A percentile compares a stretch with the other conserved stretches of the same genome.
Evolutionary conservation across 2,888 invertebrate species (phyloP).

Genomic region (Amphipyra berbera): DNA sequence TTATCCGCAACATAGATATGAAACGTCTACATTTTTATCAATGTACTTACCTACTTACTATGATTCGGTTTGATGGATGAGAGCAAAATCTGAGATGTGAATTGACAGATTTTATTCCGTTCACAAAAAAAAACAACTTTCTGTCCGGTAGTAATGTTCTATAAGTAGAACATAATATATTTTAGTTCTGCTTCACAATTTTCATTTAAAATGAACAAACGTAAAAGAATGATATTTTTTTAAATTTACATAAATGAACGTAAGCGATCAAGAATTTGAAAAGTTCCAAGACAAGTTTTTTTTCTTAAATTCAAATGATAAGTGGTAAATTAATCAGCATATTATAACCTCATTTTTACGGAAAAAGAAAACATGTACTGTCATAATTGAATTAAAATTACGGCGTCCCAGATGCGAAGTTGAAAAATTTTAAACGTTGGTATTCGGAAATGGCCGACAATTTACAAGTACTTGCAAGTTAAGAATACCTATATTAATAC

Average conservation of each 20-base stretch:
- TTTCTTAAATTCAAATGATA: no score
- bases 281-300: slow-evolving; percentile 1
- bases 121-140: no score
- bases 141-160: no score
- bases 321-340: slow-evolving; percentile 26
- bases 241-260: no score
- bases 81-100: not conserved
- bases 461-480: not conserved
- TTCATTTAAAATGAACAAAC: not conserved
- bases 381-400: no score
- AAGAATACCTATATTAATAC: no score
- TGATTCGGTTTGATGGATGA: slow-evolving; percentile 9
- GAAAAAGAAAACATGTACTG: slow-evolving; percentile 12
- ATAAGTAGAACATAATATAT: no score
- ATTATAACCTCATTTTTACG: slow-evolving; percentile 13
- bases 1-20: slow-evolving; percentile 18
- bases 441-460: slow-evolving; percentile 7
- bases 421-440: slow-evolving; percentile 17
- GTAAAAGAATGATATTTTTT: no score
- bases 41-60: not conserved
- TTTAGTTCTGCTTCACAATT: no score
- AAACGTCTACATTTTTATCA: slow-evolving; percentile 37
- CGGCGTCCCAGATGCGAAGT: no score
- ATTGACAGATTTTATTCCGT: no score
- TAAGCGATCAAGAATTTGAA: not conserved